A percentile compares a stretch with the other conserved stretches of the same genome.
These are phyloP conservation scores for Actias luna DNA, from an alignment of 2,888 invertebrate genomes.

Conservation along the genomic window DNA sequence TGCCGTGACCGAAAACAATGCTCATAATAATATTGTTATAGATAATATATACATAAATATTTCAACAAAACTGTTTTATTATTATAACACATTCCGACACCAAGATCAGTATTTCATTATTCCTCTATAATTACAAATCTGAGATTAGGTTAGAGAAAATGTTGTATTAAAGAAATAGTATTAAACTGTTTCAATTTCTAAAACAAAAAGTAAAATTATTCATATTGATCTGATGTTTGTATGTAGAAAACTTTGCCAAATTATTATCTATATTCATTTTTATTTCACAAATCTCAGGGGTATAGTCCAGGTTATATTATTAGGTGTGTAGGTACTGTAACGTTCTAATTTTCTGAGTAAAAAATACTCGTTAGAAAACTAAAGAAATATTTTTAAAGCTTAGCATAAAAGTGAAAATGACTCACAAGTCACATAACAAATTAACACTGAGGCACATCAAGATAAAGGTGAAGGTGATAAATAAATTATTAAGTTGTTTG, in stretches of 20 bases:
- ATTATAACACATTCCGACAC: not conserved
- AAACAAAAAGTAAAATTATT: too few relatives aligned
- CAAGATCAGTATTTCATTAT: not conserved
- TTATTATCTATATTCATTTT: too few relatives aligned
- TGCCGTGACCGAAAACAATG: constrained; percentile 53
- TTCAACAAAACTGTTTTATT: not conserved
- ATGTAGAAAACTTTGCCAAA: too few relatives aligned
- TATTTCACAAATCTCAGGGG: too few relatives aligned
- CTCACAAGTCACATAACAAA: not conserved
- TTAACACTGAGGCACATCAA: not conserved
- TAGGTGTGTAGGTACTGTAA: too few relatives aligned
- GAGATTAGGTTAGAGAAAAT: not conserved
- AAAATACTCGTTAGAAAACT: too few relatives aligned
- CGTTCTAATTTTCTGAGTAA: too few relatives aligned
- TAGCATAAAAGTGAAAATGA: not conserved
- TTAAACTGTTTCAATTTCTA: too few relatives aligned
- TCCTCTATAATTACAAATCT: not conserved
- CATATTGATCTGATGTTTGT: too few relatives aligned
- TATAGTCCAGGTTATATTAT: too few relatives aligned
- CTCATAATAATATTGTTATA: constrained; percentile 40
- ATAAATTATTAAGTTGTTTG: not conserved
- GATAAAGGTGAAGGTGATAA: not conserved
- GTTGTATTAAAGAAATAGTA: too few relatives aligned
- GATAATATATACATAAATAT: constrained; percentile 30
- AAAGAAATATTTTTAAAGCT: not conserved